These are phyloP conservation scores for Glareola pratincola DNA, from an alignment of 2,113 vertebrate genomes.

Conservation along the genomic window DNA sequence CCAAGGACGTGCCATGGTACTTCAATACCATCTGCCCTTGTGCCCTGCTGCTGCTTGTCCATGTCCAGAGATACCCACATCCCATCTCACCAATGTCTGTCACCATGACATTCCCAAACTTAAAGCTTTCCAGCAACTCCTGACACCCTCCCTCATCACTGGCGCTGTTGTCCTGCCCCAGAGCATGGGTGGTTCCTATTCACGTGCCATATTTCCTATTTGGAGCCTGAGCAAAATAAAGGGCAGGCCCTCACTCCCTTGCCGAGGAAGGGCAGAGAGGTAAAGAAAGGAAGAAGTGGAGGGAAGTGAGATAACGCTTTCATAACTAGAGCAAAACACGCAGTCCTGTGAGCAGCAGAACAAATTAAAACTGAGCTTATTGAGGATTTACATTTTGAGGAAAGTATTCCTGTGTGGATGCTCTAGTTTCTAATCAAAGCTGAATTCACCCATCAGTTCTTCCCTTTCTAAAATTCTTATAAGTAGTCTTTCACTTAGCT, in stretches of 20 bases:
- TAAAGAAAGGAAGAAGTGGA: slow-evolving; percentile 15
- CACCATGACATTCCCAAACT: neutral
- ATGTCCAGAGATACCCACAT: rapidly evolving
- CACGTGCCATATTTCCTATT: rapidly evolving
- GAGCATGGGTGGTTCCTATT: neutral
- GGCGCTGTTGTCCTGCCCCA: neutral
- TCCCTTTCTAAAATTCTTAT: neutral
- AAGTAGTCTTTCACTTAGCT: neutral
- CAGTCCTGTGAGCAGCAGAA: neutral
- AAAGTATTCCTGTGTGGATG: neutral
- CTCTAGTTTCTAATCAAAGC: neutral
- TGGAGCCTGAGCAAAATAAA: neutral
- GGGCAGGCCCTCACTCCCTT: neutral
- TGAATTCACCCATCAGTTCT: neutral
- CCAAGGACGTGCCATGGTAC: neutral
- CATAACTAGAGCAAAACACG: neutral
- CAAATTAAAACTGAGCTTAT: neutral
- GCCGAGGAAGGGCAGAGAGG: neutral
- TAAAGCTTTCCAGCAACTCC: neutral
- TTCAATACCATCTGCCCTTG: neutral
- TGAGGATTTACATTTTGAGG: neutral
- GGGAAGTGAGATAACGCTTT: neutral
- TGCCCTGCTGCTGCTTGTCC: neutral
- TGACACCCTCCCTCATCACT: neutral
- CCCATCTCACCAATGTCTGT: neutral